Evolutionary conservation across 35 echinoderm and acorn worm genomes (phyloP).

Genomic region (Nesometra sesokonis): DNA sequence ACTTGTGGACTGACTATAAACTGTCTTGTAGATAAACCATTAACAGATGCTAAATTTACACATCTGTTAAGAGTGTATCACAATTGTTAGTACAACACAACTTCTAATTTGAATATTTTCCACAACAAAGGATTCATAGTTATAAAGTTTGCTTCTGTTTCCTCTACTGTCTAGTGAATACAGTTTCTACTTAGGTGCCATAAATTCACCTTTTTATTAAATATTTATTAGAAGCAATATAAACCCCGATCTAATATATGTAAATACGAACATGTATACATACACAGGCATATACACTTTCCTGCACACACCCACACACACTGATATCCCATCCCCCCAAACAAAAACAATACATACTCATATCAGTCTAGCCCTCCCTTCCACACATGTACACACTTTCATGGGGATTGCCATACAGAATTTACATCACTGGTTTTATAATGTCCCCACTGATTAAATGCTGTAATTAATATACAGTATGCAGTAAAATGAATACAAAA

Average conservation of each 20-base stretch:
- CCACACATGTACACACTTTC: background rate
- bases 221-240: background rate
- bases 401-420: background rate
- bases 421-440: background rate
- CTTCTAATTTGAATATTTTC: background rate
- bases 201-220: background rate
- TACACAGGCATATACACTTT: background rate
- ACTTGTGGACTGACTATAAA: background rate
- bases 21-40: background rate
- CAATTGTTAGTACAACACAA: background rate
- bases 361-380: too few relatives aligned
- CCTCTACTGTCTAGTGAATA: background rate
- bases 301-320: background rate
- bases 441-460: background rate
- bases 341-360: too few relatives aligned
- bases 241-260: background rate
- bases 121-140: background rate
- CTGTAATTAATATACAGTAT: background rate
- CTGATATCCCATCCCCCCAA: background rate
- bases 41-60: background rate
- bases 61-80: background rate
- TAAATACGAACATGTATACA: background rate
- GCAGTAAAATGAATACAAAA: background rate
- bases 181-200: background rate
- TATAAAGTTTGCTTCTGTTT: background rate